Base-by-base conservation (phyloP, 2,888 invertebrate genomes). In the Leptothorax acervorum region DNA sequence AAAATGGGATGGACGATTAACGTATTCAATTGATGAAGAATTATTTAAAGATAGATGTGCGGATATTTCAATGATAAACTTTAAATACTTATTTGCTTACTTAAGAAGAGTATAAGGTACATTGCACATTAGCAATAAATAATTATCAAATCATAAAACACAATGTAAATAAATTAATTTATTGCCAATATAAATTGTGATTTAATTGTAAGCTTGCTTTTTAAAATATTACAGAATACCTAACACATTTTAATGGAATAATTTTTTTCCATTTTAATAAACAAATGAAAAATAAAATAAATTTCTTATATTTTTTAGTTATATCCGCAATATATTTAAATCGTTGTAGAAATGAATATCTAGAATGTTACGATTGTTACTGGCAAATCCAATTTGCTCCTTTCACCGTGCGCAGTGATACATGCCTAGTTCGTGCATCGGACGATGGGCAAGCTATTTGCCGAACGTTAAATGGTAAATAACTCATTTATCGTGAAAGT, bases 401-500 rank as follows among this genome's bases (percentile, higher is more conserved):
- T 60, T 79, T 60, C 28, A 60, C 39, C 8, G 18, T 48, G 12
- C 28, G 73, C 60, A 48, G 35, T 39, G 48, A 81, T 81, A 73
- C 45, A 63, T 55, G 35, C 15, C 35, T 71, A 15, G 23, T 53
- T 48, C 12, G 45, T 53, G 76, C 39, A 42, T 18, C n/a, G 53
- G 15, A 39, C 68, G 53, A 66, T 48, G 35, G 18, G 28, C 48
- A 23, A 39, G 18, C 42, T 73, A 28, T 60, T 60, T 71, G 68
- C 45, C 18, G 45, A 57, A 70, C 31, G 55, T 70, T 81, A 81
- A 81, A 81, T 48, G 79, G 35, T 73, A 81, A 73, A 73, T 81
- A 81, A 81, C 48, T 81, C 73, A 81, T 81, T 81, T 81, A 81
- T 73, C 48, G 79, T 48, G 48, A 31, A 60, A 60, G 73, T 51